A percentile compares a stretch with the other conserved stretches of the same genome.
Evolutionary conservation across 2,797 vertebrate species (phyloP).

Genomic region (Macropus fuliginosus): DNA sequence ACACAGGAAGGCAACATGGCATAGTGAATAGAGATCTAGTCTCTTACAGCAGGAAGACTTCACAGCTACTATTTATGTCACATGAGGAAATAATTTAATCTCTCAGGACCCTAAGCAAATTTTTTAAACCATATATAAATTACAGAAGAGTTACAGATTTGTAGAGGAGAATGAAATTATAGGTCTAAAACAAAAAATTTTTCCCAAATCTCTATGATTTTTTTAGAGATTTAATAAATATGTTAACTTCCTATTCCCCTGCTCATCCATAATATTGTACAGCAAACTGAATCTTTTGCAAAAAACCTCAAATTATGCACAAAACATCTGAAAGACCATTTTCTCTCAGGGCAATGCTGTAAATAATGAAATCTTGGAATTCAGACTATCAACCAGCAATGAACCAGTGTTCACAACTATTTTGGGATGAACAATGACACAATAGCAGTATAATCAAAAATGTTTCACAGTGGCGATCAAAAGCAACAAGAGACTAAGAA

Average conservation of each 20-base stretch:
- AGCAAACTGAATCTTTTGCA: background rate
- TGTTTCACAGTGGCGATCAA: background rate
- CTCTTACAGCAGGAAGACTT: background rate
- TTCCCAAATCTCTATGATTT: background rate
- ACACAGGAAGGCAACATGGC: background rate
- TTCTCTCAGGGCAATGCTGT: background rate
- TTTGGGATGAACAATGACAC: too few species aligned
- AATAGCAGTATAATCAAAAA: too few species aligned
- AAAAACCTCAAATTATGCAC: background rate
- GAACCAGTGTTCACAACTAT: too few species aligned
- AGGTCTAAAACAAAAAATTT: background rate
- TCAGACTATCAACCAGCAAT: background rate
- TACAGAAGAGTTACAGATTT: background rate
- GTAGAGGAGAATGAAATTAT: background rate
- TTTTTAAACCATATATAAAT: background rate
- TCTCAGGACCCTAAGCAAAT: background rate
- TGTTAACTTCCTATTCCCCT: background rate
- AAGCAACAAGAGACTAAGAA: background rate
- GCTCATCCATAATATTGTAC: background rate
- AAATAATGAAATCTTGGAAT: background rate
- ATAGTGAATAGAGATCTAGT: background rate
- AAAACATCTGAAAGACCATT: slow-evolving; percentile 1
- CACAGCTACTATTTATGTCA: background rate
- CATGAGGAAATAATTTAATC: background rate
- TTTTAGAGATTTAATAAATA: background rate